Conservation (phyloP, 30 jellyfish, hydroid and myxozoan genomes). For the Calvadosia cruxmelitensis region DNA sequence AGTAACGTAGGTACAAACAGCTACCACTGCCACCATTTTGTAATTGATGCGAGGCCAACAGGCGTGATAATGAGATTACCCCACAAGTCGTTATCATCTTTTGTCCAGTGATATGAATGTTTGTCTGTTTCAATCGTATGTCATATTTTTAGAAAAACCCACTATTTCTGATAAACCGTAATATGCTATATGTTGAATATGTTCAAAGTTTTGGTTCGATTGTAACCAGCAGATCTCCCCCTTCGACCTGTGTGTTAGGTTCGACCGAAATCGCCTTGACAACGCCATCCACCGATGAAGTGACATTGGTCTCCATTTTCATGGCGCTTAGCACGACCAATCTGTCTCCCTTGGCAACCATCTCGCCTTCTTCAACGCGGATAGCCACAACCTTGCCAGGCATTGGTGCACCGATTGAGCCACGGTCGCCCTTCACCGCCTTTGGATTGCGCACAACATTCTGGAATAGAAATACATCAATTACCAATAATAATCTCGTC, state of each 20-base stretch:
- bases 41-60: too few species aligned
- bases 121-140: too few species aligned
- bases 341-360: conserved; percentile 84
- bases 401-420: conserved; percentile 99
- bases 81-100: too few species aligned
- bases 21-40: too few species aligned
- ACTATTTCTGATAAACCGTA: too few species aligned
- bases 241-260: conserved; percentile 57
- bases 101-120: too few species aligned
- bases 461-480: conserved; percentile 18
- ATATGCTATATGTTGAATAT: too few species aligned
- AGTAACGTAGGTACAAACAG: too few species aligned
- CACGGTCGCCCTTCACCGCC: conserved; percentile 83
- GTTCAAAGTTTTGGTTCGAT: conserved; percentile 37
- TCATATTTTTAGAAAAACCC: too few species aligned
- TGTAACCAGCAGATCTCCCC: conserved; percentile 84
- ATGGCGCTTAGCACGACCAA: conserved; percentile 89
- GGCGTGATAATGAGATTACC: too few species aligned
- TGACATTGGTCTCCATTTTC: conserved; percentile 98
- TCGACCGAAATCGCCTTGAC: conserved; percentile 53
- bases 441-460: conserved; percentile 82
- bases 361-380: conserved; percentile 85
- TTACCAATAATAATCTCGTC: too few species aligned
- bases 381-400: conserved; percentile 97
- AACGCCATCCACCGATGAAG: conserved; percentile 88